Percentiles rank a stretch among this genome's conserved stretches.
These are phyloP conservation scores for Scalopus aquaticus DNA, from an alignment of 2,113 vertebrate species.

Conservation along the genomic window DNA sequence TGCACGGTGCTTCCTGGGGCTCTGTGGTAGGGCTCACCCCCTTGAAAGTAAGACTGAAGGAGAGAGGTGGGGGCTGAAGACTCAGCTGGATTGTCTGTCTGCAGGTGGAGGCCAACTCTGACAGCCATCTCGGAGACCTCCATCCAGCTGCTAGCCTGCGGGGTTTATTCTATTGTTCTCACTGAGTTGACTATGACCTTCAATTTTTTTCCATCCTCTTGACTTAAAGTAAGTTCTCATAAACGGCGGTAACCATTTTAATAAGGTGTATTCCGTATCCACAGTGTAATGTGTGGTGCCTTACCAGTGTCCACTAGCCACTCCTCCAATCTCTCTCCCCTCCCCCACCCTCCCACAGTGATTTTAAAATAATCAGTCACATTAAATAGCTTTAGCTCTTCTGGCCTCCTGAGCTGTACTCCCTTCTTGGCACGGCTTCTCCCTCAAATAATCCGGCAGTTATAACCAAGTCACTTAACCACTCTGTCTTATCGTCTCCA, in stretches of 20 bases:
- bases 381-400: constrained; percentile 48
- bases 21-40: neutral
- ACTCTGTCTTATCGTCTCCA: constrained; percentile 67
- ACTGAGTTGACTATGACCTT: neutral
- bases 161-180: neutral
- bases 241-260: neutral
- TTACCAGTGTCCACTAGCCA: neutral
- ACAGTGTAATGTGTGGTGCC: neutral
- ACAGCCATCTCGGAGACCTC: neutral
- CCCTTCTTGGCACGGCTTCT: constrained; percentile 55
- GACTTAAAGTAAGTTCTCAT: neutral
- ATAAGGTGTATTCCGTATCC: neutral
- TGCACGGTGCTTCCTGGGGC: neutral
- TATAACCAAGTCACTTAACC: constrained; percentile 71
- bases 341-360: neutral
- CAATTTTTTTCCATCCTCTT: neutral
- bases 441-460: constrained; percentile 50
- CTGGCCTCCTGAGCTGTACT: constrained; percentile 41
- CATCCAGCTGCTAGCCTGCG: neutral
- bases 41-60: too few relatives aligned
- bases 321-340: neutral
- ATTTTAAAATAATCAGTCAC: constrained; percentile 60
- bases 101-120: neutral
- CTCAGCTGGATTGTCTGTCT: neutral
- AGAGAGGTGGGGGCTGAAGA: fast-evolving